These are phyloP conservation scores for Dermatemys mawii DNA, from an alignment of 2,113 vertebrate species.

Conservation along the genomic window DNA sequence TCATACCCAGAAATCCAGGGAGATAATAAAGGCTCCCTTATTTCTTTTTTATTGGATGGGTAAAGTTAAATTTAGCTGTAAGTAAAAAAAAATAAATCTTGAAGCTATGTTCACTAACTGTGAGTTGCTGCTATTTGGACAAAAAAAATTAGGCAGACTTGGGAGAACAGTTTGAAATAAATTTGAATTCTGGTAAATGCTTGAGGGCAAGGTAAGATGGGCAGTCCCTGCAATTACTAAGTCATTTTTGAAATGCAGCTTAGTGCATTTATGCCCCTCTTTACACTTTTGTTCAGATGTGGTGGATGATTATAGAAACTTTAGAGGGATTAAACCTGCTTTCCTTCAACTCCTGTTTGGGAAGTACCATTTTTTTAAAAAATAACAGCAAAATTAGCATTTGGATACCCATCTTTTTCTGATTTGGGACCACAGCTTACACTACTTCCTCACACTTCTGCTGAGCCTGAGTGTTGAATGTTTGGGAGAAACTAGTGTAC, in stretches of 20 bases:
- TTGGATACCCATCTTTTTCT: not conserved
- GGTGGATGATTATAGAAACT: conserved; percentile 79
- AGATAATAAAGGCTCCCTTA: conserved; percentile 87
- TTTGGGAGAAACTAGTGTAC: not conserved
- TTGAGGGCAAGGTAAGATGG: conserved; percentile 73
- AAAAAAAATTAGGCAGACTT: conserved; percentile 76
- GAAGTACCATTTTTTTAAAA: conserved; percentile 68
- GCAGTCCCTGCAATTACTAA: conserved; percentile 74
- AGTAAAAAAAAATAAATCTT: conserved; percentile 75
- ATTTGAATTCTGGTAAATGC: conserved; percentile 77
- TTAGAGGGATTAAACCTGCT: conserved; percentile 67
- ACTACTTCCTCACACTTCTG: conserved; percentile 39
- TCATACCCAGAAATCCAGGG: conserved; percentile 86
- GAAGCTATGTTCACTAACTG: conserved; percentile 82
- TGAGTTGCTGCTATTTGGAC: conserved; percentile 80
- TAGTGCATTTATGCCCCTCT: conserved; percentile 72
- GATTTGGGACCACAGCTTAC: conserved; percentile 53
- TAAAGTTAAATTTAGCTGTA: conserved; percentile 88
- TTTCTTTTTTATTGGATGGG: conserved; percentile 88
- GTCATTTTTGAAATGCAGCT: conserved; percentile 74
- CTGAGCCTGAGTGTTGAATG: conserved; percentile 60
- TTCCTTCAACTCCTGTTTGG: conserved; percentile 25
- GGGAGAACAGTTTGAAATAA: conserved; percentile 79
- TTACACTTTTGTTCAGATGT: conserved; percentile 76
- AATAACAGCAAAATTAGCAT: not conserved